Evolutionary conservation across 2,888 invertebrate genomes (phyloP).

Genomic region (Molorchus minor): DNA sequence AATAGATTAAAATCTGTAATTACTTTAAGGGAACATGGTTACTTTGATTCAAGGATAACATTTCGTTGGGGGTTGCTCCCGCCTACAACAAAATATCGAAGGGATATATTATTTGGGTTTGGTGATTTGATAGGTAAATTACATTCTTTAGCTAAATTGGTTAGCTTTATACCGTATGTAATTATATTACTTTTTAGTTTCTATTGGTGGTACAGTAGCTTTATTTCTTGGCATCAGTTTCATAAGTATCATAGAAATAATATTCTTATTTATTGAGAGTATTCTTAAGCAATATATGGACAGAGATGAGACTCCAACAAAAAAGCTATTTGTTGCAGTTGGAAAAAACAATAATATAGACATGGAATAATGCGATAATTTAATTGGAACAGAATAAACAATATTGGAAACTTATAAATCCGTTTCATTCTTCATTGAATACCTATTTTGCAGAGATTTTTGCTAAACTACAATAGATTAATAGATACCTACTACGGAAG

Average conservation of each 20-base stretch:
- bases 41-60: constrained; percentile 63
- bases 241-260: constrained; percentile 69
- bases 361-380: no score
- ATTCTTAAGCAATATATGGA: constrained; percentile 3
- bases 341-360: no score
- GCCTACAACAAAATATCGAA: constrained; percentile 67
- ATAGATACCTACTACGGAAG: no score
- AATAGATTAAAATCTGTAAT: background rate
- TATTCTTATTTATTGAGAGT: constrained; percentile 61
- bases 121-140: constrained; percentile 70
- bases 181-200: constrained; percentile 60
- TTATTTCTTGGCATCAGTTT: constrained; percentile 73
- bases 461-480: no score
- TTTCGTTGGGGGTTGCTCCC: constrained; percentile 66
- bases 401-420: no score
- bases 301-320: background rate
- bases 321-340: background rate
- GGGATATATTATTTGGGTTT: constrained; percentile 71
- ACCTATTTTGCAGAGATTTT: no score
- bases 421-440: no score
- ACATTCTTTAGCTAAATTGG: no score
- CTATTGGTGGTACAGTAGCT: constrained; percentile 71
- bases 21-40: constrained; percentile 56
- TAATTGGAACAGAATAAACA: no score
- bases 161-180: background rate